These are phyloP conservation scores for Aporrectodea caliginosa DNA, from an alignment of 1,140 invertebrate species.

Conservation along the genomic window DNA sequence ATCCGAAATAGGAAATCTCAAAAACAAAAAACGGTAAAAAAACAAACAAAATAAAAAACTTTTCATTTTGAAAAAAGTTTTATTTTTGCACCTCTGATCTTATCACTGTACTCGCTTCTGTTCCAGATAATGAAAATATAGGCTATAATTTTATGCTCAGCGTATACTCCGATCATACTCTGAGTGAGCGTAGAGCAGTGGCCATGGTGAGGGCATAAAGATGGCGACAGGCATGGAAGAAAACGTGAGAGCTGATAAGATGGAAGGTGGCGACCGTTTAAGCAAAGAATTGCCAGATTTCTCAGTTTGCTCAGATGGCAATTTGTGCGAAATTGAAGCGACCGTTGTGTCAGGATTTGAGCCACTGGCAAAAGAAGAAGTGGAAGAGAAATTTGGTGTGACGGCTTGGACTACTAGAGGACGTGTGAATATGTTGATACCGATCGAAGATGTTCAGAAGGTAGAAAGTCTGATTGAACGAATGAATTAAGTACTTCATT, in stretches of 20 bases:
- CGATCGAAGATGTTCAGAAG: slow-evolving; percentile 49
- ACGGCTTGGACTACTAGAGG: slow-evolving; percentile 53
- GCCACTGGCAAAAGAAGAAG: slow-evolving; percentile 59
- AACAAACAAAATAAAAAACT: no score
- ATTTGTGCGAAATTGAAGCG: slow-evolving; percentile 50
- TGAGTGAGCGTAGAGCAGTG: no score
- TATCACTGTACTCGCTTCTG: no score
- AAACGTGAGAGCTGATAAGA: background rate
- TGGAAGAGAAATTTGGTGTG: slow-evolving; percentile 56
- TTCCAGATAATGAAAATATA: no score
- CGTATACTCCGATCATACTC: no score
- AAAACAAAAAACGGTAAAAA: no score
- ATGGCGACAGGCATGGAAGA: background rate
- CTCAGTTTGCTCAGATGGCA: background rate
- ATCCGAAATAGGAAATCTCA: no score
- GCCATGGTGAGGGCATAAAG: no score
- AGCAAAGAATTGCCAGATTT: background rate
- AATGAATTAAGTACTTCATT: no score
- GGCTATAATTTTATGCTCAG: no score
- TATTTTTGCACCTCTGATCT: no score
- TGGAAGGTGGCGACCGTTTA: background rate
- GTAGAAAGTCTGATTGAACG: slow-evolving; percentile 38
- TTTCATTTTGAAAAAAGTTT: no score
- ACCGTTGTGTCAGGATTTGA: slow-evolving; percentile 61
- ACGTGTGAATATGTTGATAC: slow-evolving; percentile 58